phyloP scores from a whole-genome alignment of 2,797 vertebrate genomes.

The Phoeniculus purpureus region DNA sequence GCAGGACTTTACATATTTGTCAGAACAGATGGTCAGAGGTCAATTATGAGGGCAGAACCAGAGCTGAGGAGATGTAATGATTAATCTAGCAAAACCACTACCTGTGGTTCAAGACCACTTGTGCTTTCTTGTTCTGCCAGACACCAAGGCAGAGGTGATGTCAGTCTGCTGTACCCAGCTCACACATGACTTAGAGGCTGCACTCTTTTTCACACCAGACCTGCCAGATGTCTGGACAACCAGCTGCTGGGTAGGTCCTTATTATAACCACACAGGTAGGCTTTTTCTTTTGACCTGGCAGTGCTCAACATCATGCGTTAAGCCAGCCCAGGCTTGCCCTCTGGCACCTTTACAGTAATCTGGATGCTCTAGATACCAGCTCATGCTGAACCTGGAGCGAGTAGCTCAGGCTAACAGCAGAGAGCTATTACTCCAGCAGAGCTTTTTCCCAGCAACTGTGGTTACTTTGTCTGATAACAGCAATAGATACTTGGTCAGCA shows the following conservation, averaged over 20 bases:
- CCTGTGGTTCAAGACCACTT: not conserved
- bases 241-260: not conserved
- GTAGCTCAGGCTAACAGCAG: not conserved
- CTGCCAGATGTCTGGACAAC: not conserved
- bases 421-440: not conserved
- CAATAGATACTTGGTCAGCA: not conserved
- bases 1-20: not conserved
- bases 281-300: not conserved
- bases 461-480: not conserved
- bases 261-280: not conserved
- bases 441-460: not conserved
- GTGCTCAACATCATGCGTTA: not conserved
- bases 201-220: not conserved
- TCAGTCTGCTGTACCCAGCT: not conserved
- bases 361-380: not conserved
- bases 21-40: not conserved
- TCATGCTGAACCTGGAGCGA: not conserved
- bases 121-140: slow-evolving; percentile 2
- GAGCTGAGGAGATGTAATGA: not conserved
- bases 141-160: not conserved
- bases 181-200: not conserved
- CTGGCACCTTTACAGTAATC: not conserved
- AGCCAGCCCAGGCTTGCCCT: not conserved
- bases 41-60: not conserved
- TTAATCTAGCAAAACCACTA: not conserved